Evolutionary conservation across 2,797 vertebrate species (phyloP), one percentile per base, ranked within the genome.

Genomic region (Sebastes ruberrimus): DNA sequence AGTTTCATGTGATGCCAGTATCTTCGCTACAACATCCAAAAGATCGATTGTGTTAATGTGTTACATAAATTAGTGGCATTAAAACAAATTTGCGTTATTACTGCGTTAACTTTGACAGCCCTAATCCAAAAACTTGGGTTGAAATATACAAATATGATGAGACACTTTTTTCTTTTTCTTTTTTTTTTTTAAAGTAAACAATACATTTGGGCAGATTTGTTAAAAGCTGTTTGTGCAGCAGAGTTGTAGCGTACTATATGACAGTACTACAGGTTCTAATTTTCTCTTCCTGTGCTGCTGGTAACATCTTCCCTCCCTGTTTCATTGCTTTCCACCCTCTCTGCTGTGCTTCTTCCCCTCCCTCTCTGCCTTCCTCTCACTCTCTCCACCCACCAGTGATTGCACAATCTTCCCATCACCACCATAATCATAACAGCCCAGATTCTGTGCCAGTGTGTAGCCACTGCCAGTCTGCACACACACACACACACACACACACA

Each of bases 381-480:
- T 88, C 85, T 90, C 77, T 83, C 82, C 82, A 86, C 86, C 89
- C 88, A 89, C 86, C 89, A 85, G 74, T 89, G 90, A 92, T 91
- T 91, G 89, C 87, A 90, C 88, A 92, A 90, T 92, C 90, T 93
- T 90, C 82, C 89, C 90, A 90, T 94, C 90, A 71, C 76, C 75
- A 86, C 78, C 86, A 87, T 84, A 88, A 89, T 92, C 90, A 86
- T 82, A 87, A 85, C 87, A 90, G 76, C 72, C 71, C 72, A 72
- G 81, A 79, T 86, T 85, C 78, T 79, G 72, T 91, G 87, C 88
- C 91, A 92, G 74, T 83, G 84, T 81, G 79, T 67, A 68, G 76
- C 79, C 78, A 77, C 71, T 76, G 61, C 78, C 84, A 75, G 83
- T 75, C 65, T 64, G 23, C 66, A 49, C 63, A 42, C 79, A 68